A percentile compares a stretch with the other conserved stretches of the same genome.
phyloP scores from a whole-genome alignment of 92 coral and sea anemone species.

The Zoanthus gigantus region DNA sequence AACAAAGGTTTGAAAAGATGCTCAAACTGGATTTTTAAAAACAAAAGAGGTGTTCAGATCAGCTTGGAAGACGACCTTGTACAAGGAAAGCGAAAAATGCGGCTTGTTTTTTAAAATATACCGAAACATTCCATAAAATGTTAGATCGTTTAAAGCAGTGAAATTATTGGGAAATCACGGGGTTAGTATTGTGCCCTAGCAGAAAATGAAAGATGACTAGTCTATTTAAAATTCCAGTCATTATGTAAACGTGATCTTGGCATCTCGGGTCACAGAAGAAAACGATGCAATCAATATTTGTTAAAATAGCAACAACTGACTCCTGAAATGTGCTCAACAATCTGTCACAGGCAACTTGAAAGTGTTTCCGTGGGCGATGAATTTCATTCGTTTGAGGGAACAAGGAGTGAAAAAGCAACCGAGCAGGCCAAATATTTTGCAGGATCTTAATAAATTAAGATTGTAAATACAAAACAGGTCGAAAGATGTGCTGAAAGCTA shows the following conservation, averaged over 20 bases:
- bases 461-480: conserved; percentile 37
- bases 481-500: conserved; percentile 11
- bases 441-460: neutral
- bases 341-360: conserved; percentile 22
- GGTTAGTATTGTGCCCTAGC: neutral
- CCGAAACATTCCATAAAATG: neutral
- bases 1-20: conserved; percentile 8
- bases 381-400: neutral
- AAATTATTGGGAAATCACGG: neutral
- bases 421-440: neutral
- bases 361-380: neutral
- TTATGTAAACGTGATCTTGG: neutral
- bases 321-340: neutral
- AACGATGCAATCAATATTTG: neutral
- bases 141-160: neutral
- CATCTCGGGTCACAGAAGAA: neutral
- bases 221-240: conserved; percentile 33
- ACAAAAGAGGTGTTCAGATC: neutral
- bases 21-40: neutral
- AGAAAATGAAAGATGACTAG: neutral
- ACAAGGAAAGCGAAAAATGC: neutral
- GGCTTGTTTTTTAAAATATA: neutral
- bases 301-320: neutral
- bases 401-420: neutral
- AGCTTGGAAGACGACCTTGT: neutral